Percentiles rank a stretch among this genome's conserved stretches.
These are phyloP conservation scores for Mola mola DNA, from an alignment of 2,113 vertebrate species.

Conservation along the genomic window DNA sequence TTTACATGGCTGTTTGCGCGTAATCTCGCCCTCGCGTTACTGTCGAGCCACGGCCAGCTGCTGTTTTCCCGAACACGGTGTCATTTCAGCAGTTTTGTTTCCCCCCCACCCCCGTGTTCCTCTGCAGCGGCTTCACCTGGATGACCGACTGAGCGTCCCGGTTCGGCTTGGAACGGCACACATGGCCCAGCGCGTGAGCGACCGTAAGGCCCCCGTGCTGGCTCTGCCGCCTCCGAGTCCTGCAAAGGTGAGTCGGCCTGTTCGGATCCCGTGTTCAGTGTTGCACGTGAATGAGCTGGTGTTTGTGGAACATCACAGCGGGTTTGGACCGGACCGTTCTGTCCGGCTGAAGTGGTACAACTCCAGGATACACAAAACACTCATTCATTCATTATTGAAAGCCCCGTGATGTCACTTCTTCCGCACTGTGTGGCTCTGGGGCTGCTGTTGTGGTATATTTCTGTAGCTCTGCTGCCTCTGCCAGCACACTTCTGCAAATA, in stretches of 20 bases:
- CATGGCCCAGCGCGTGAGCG: slow-evolving; percentile 91
- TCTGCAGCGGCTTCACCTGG: slow-evolving; percentile 18
- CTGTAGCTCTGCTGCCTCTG: slow-evolving; percentile 14
- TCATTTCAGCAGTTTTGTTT: too few species aligned
- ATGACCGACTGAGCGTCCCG: slow-evolving; percentile 11
- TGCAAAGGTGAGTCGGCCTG: slow-evolving; percentile 73
- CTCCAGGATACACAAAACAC: too few species aligned
- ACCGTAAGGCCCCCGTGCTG: slow-evolving; percentile 81
- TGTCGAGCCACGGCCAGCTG: too few species aligned
- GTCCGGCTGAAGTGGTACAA: too few species aligned
- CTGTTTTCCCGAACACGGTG: not conserved
- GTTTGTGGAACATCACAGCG: too few species aligned
- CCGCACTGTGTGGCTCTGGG: not conserved
- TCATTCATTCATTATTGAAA: too few species aligned
- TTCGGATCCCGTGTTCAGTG: too few species aligned
- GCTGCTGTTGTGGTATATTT: slow-evolving; percentile 16
- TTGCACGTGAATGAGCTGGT: too few species aligned
- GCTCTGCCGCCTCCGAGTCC: slow-evolving; percentile 71
- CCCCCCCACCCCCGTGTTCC: not conserved
- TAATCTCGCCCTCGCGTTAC: too few species aligned
- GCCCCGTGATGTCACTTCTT: too few species aligned
- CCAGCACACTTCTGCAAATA: slow-evolving; percentile 50
- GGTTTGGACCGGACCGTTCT: too few species aligned
- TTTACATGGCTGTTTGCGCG: not conserved
- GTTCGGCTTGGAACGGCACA: slow-evolving; percentile 42